Evolutionary conservation across 2,113 vertebrate genomes (phyloP), one percentile per base, ranked within the genome.

Genomic region (Holacanthus passer): DNA sequence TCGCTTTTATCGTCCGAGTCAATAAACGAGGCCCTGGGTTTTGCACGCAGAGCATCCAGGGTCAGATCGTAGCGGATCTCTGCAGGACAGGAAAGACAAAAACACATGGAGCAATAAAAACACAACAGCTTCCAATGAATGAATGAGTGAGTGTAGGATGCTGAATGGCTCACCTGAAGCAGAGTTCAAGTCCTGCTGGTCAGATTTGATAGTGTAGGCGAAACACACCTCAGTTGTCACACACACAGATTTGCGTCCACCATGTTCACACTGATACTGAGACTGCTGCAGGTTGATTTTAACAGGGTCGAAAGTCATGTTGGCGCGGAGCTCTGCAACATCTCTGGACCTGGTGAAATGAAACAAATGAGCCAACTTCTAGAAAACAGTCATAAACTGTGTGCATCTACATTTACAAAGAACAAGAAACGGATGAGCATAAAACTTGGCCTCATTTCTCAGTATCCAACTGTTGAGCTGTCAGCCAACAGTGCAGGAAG

Each of bases 281-380:
- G 96, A 85, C 93, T 97, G 96, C 82, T 99, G 96, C 73, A 99
- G 95, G 88, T 98, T 98, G 88, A 99, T 97, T 90, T 96, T 97
- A 56, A 83, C 93, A 0, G 97, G 96, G 12, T 92, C 81, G 84
- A 99, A 99, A 4, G 91, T 94, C 96, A 98, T 97, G 63, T 93
- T 92, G 87, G 96, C 96, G 66, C 84, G 94, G 65, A 99, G 96
- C 81, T 97, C 96, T 48, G 97, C 98, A 67, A 99, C 98, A 81
- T 99, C 97, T 78, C 97, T 96, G 88, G 98, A 97, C 98, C 98
- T 99, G 83, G 39, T 13, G 29, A 59, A 19, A 71, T 24, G 12
- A 76, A 81, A 59, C 13, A 63, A 68, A 43, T 31, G 68, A 19
- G 62, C 7, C 24, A 72, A 41, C 7, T 43, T 41, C 16, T 29